phyloP scores from a whole-genome alignment of 2,113 vertebrate genomes.

The Circaetus cinerascens region DNA sequence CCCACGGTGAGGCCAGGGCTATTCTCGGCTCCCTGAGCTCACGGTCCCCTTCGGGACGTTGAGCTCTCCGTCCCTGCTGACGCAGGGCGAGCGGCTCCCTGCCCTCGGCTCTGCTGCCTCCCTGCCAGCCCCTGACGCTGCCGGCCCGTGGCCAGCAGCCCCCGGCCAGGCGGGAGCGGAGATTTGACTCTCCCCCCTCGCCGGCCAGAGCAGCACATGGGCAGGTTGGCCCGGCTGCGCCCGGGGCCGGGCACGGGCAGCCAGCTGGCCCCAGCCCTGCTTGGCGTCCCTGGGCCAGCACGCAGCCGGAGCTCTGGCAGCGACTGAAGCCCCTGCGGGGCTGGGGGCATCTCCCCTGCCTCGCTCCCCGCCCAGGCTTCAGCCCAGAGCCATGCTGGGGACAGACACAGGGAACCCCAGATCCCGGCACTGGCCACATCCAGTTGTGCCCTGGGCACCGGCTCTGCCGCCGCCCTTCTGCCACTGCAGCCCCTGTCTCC shows the following conservation, averaged over 20 bases:
- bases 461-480: background rate
- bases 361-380: background rate
- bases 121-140: background rate
- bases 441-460: background rate
- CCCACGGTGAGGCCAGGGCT: background rate
- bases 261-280: background rate
- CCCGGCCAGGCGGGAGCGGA: background rate
- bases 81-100: background rate
- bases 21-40: conserved; percentile 52
- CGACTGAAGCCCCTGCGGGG: background rate
- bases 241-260: background rate
- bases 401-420: accelerated
- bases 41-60: background rate
- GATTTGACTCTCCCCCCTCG: background rate
- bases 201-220: background rate
- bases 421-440: background rate
- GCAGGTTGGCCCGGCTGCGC: background rate
- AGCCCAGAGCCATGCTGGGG: background rate
- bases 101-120: accelerated
- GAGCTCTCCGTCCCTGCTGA: background rate
- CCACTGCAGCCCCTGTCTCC: accelerated
- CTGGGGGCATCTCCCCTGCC: background rate
- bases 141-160: background rate
- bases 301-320: background rate
- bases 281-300: background rate